Percentiles rank a stretch among this genome's conserved stretches.
phyloP scores from a whole-genome alignment of 2,888 invertebrate genomes.

The Eudemis profundana region DNA sequence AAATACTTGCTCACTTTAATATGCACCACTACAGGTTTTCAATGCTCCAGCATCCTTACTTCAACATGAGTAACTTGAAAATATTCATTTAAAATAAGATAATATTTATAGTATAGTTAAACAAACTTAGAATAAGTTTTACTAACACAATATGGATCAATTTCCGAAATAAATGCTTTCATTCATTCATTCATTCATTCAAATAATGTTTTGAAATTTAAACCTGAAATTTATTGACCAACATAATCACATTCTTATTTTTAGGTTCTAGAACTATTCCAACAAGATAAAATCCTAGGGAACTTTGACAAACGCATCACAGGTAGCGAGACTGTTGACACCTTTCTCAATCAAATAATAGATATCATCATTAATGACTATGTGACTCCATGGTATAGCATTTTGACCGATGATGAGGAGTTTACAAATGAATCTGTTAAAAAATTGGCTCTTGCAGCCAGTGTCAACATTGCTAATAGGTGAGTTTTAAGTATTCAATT shows the following conservation, averaged over 20 bases:
- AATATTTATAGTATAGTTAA: too few species aligned
- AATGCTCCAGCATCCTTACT: too few species aligned
- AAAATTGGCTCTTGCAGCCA: constrained; percentile 87
- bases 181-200: too few species aligned
- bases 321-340: constrained; percentile 94
- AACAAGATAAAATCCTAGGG: constrained; percentile 59
- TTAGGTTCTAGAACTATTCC: constrained; percentile 73
- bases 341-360: constrained; percentile 93
- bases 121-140: too few species aligned
- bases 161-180: too few species aligned
- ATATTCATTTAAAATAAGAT: too few species aligned
- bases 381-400: constrained; percentile 90
- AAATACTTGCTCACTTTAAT: too few species aligned
- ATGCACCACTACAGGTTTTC: too few species aligned
- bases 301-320: constrained; percentile 88
- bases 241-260: neutral
- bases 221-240: too few species aligned
- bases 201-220: too few species aligned
- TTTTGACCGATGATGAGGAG: constrained; percentile 89
- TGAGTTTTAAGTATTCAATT: constrained; percentile 56
- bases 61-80: too few species aligned
- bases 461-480: constrained; percentile 89
- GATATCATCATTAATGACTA: constrained; percentile 93
- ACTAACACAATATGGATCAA: too few species aligned
- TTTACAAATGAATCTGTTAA: constrained; percentile 88